Evolutionary conservation across 2,797 vertebrate species (phyloP).

Genomic region (Micropoecilia bifurca): DNA sequence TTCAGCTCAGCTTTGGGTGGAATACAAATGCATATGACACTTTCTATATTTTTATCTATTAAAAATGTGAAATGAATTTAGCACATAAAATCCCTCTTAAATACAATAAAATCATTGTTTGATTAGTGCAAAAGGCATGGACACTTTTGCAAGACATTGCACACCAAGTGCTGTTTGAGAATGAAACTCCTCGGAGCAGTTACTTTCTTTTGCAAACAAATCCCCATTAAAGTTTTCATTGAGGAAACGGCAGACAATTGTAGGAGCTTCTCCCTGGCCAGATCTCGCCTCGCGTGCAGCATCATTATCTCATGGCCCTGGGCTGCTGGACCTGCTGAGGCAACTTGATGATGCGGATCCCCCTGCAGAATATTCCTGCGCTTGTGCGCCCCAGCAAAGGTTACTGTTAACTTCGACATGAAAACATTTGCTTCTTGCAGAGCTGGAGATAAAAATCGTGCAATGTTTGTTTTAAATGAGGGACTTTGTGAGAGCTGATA

Average conservation of each 20-base stretch:
- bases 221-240: not conserved
- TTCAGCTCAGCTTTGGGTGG: not conserved
- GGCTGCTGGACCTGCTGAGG: constrained; percentile 52
- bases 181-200: not conserved
- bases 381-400: constrained; percentile 34
- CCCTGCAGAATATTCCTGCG: constrained; percentile 59
- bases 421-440: constrained; percentile 3
- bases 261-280: constrained; percentile 3
- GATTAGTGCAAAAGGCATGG: not conserved
- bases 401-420: constrained; percentile 17
- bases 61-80: not conserved
- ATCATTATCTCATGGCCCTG: constrained; percentile 78
- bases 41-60: not conserved
- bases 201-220: not conserved
- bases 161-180: not conserved
- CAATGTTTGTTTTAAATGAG: not conserved
- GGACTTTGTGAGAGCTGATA: not conserved
- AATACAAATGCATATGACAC: not conserved
- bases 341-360: constrained; percentile 41
- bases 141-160: not conserved
- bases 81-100: not conserved
- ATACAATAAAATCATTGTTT: not conserved
- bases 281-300: constrained; percentile 30
- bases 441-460: not conserved
- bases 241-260: constrained; percentile 9